Conservation (phyloP, 2,888 invertebrate species). For the Andrena flavipes region DNA sequence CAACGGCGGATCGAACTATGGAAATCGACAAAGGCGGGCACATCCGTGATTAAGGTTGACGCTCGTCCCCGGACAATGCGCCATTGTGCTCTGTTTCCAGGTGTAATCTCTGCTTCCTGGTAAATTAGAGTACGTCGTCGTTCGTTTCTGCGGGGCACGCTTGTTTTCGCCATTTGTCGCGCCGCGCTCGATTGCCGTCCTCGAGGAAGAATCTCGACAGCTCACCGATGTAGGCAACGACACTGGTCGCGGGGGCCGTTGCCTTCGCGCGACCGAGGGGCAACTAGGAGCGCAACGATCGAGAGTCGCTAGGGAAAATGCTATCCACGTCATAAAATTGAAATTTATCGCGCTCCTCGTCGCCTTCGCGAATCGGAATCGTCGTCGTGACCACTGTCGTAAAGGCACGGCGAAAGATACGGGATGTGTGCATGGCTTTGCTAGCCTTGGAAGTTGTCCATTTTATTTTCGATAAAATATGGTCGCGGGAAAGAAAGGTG, state of each 20-base stretch:
- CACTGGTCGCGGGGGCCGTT: too few species aligned
- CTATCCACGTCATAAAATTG: constrained; percentile 21
- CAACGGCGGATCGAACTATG: constrained; percentile 68
- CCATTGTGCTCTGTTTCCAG: constrained; percentile 78
- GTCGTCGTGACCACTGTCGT: constrained; percentile 34
- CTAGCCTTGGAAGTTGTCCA: constrained; percentile 63
- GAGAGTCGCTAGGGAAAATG: neutral
- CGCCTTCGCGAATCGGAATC: constrained; percentile 42
- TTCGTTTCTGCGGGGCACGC: neutral
- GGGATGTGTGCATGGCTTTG: constrained; percentile 18
- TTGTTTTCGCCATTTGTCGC: neutral
- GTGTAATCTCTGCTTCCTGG: constrained; percentile 74
- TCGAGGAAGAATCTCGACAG: too few species aligned
- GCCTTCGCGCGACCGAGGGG: neutral
- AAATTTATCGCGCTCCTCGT: constrained; percentile 35
- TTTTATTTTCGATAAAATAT: constrained; percentile 67
- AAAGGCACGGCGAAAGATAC: constrained; percentile 26
- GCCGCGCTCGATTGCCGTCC: too few species aligned
- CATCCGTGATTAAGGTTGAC: constrained; percentile 79
- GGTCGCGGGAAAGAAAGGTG: constrained; percentile 44
- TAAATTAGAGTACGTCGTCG: constrained; percentile 71
- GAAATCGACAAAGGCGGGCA: constrained; percentile 78
- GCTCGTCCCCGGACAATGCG: constrained; percentile 76
- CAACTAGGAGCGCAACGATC: neutral
- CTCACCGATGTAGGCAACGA: too few species aligned